Evolutionary conservation across 1,140 invertebrate species (phyloP).

Genomic region (Zaprionus kolodkinae): DNA sequence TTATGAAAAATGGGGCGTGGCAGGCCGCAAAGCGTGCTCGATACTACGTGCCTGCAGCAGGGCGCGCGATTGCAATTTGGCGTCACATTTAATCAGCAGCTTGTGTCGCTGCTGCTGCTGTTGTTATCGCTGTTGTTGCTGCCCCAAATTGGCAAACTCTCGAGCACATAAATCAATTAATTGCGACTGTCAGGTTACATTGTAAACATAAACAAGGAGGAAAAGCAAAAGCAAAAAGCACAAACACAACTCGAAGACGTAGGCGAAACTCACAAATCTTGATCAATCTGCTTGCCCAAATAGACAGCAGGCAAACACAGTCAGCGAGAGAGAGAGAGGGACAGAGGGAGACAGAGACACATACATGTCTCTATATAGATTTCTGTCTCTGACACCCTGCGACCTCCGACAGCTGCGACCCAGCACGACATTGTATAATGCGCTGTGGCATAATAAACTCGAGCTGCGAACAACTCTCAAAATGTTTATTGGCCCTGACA

Average conservation of each 20-base stretch:
- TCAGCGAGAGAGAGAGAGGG: too few relatives aligned
- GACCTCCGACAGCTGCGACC: slow-evolving; percentile 20
- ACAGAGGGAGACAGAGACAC: too few relatives aligned
- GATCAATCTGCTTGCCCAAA: slow-evolving; percentile 40
- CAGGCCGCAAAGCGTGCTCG: slow-evolving; percentile 17
- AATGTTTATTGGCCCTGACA: slow-evolving; percentile 31
- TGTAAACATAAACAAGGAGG: slow-evolving; percentile 58
- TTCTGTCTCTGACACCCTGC: slow-evolving; percentile 22
- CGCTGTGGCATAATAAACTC: slow-evolving; percentile 26
- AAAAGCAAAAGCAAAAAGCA: slow-evolving; percentile 4
- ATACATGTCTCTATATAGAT: slow-evolving; percentile 1
- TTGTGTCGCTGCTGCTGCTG: not conserved
- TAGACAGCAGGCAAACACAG: slow-evolving; percentile 23
- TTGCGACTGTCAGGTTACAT: slow-evolving; percentile 69
- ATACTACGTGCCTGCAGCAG: slow-evolving; percentile 41
- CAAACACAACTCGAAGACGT: slow-evolving; percentile 28
- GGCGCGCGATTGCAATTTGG: slow-evolving; percentile 19
- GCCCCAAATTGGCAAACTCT: slow-evolving; percentile 47
- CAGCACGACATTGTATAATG: slow-evolving; percentile 19
- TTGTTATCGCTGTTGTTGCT: not conserved
- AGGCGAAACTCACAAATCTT: slow-evolving; percentile 45
- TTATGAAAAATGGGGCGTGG: slow-evolving; percentile 64
- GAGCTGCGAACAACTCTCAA: slow-evolving; percentile 15
- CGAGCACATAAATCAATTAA: slow-evolving; percentile 76
- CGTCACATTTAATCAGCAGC: slow-evolving; percentile 34